Percentiles rank a stretch among this genome's conserved stretches.
phyloP scores from a whole-genome alignment of 2,888 invertebrate species.

The Pinctada fucata region DNA sequence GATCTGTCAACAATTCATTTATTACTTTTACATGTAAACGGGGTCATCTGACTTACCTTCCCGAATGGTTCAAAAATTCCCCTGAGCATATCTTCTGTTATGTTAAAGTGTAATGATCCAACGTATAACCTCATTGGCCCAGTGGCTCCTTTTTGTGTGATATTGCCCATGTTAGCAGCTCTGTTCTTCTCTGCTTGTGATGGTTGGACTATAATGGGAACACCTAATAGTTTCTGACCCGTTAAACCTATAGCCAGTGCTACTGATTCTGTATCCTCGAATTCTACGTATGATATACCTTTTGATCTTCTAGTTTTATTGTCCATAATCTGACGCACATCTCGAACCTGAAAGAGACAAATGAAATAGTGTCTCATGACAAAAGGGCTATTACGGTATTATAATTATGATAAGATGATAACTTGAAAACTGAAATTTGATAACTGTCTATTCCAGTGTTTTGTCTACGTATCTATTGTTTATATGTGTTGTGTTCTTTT shows the following conservation, averaged over 20 bases:
- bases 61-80: slow-evolving; percentile 99
- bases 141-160: slow-evolving; percentile 77
- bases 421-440: too few relatives aligned
- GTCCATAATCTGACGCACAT: slow-evolving; percentile 98
- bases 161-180: slow-evolving; percentile 71
- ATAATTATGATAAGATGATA: too few relatives aligned
- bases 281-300: slow-evolving; percentile 99
- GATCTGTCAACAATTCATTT: too few relatives aligned
- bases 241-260: slow-evolving; percentile 95
- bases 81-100: slow-evolving; percentile 98
- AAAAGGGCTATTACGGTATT: too few relatives aligned
- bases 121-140: slow-evolving; percentile 98
- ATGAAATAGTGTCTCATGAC: too few relatives aligned
- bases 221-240: slow-evolving; percentile 95
- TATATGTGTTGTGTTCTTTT: neutral
- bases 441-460: too few relatives aligned
- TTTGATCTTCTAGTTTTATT: slow-evolving; percentile 99
- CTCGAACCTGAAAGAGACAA: slow-evolving; percentile 81
- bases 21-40: too few relatives aligned
- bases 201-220: slow-evolving; percentile 98
- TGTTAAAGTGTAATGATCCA: slow-evolving; percentile 98
- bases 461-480: too few relatives aligned
- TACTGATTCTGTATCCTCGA: slow-evolving; percentile 97
- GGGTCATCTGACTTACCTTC: slow-evolving; percentile 79
- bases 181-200: slow-evolving; percentile 90